A percentile compares a stretch with the other conserved stretches of the same genome.
phyloP scores from a whole-genome alignment of 2,888 invertebrate species.

The Erannis defoliaria region DNA sequence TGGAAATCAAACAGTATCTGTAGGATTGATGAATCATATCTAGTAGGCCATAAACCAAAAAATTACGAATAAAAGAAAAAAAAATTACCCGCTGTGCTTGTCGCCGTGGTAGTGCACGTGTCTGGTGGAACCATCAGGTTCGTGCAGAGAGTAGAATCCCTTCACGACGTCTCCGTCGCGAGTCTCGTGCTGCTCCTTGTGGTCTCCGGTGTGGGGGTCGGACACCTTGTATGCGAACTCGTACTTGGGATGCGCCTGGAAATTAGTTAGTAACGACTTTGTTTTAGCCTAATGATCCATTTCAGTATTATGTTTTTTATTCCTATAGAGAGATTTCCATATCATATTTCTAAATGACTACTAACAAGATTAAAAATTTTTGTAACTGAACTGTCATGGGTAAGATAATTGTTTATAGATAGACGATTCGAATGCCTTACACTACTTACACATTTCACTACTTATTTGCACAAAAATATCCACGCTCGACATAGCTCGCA shows the following conservation, averaged over 20 bases:
- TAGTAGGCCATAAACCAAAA: too few relatives aligned
- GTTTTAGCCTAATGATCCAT: background rate
- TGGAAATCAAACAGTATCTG: too few relatives aligned
- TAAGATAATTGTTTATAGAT: too few relatives aligned
- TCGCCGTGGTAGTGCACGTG: slow-evolving; percentile 83
- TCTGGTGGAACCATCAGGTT: slow-evolving; percentile 83
- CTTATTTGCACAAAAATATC: too few relatives aligned
- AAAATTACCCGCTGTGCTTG: slow-evolving; percentile 70
- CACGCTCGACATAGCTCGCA: too few relatives aligned
- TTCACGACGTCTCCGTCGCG: slow-evolving; percentile 80
- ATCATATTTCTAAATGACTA: too few relatives aligned
- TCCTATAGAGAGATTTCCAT: too few relatives aligned
- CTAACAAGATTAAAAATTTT: too few relatives aligned
- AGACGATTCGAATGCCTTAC: too few relatives aligned
- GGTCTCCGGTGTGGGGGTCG: slow-evolving; percentile 83
- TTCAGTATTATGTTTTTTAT: background rate
- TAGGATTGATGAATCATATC: too few relatives aligned
- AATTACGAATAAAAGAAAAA: background rate
- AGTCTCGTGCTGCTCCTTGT: slow-evolving; percentile 77
- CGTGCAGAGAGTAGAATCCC: slow-evolving; percentile 81
- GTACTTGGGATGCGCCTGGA: slow-evolving; percentile 69
- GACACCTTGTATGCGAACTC: slow-evolving; percentile 69
- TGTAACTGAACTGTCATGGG: too few relatives aligned
- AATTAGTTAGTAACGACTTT: background rate
- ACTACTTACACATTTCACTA: too few relatives aligned